Evolutionary conservation across 1,140 invertebrate species (phyloP).

Genomic region (Zaprionus vittiger): DNA sequence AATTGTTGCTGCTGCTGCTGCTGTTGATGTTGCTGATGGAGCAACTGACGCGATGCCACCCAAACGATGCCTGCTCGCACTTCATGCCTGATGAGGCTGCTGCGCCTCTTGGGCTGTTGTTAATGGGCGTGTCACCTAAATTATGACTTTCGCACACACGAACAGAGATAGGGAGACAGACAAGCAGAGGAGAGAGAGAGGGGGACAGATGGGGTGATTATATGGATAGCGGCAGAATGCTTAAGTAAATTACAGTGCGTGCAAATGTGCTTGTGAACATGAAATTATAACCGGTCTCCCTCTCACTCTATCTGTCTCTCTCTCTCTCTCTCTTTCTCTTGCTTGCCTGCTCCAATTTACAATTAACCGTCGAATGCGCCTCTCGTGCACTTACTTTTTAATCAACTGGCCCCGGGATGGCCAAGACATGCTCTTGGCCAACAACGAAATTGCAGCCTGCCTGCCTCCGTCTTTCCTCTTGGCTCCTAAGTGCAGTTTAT

Average conservation of each 20-base stretch:
- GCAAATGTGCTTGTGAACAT: constrained; percentile 84
- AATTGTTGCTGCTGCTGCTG: neutral
- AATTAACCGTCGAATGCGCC: constrained; percentile 63
- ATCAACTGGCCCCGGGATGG: constrained; percentile 54
- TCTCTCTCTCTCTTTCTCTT: too few species aligned
- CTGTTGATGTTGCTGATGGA: constrained; percentile 68
- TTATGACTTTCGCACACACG: constrained; percentile 81
- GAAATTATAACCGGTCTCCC: constrained; percentile 68
- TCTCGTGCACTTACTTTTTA: constrained; percentile 57
- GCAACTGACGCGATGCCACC: constrained; percentile 78
- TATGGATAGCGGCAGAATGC: constrained; percentile 71
- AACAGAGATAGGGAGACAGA: constrained; percentile 59
- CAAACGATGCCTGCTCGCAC: constrained; percentile 41
- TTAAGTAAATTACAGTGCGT: constrained; percentile 84
- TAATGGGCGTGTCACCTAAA: constrained; percentile 81
- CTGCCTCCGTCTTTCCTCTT: constrained; percentile 27
- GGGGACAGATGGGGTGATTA: constrained; percentile 37
- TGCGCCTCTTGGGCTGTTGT: constrained; percentile 54
- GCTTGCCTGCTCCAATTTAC: constrained; percentile 63
- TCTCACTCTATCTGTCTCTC: too few species aligned
- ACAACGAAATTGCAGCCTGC: constrained; percentile 53
- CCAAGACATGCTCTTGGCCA: constrained; percentile 45
- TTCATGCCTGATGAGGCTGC: constrained; percentile 19
- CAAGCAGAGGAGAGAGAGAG: constrained; percentile 55
- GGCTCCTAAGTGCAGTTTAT: constrained; percentile 76